Evolutionary conservation across 2,888 invertebrate genomes (phyloP).

Genomic region (Phania funesta): DNA sequence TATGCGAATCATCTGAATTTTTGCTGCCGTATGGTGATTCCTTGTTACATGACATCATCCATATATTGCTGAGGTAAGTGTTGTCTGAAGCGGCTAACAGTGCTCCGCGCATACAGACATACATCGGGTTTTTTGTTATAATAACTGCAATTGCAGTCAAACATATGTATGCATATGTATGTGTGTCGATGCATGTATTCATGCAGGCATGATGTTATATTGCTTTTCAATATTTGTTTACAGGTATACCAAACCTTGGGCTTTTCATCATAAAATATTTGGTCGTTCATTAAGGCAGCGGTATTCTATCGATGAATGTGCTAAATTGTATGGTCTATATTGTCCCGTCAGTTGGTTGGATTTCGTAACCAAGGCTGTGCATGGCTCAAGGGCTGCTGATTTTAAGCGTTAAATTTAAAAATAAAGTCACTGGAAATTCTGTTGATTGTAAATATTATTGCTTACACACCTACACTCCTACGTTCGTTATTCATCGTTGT

Average conservation of each 20-base stretch:
- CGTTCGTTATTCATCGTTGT: background rate
- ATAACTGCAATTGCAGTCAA: constrained; percentile 20
- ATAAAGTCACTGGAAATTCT: background rate
- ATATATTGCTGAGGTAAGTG: constrained; percentile 83
- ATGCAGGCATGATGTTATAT: background rate
- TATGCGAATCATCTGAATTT: constrained; percentile 85
- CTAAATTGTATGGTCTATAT: constrained; percentile 74
- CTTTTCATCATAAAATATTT: constrained; percentile 61
- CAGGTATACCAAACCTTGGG: constrained; percentile 68
- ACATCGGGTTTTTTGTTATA: background rate
- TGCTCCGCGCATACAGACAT: no score
- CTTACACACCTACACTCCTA: background rate
- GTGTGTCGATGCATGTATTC: background rate
- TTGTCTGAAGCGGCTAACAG: no score
- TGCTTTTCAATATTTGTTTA: constrained; percentile 65
- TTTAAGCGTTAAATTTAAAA: constrained; percentile 32
- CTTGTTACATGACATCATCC: constrained; percentile 85
- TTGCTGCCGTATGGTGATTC: constrained; percentile 84
- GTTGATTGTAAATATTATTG: constrained; percentile 7
- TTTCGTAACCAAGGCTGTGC: constrained; percentile 70
- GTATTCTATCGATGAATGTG: constrained; percentile 71
- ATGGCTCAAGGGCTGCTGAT: constrained; percentile 55
- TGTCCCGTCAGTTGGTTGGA: constrained; percentile 77
- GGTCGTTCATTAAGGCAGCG: constrained; percentile 55
- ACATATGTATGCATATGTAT: background rate